These are phyloP conservation scores for Cydia splendana DNA, from an alignment of 1,140 invertebrate genomes.

Conservation along the genomic window DNA sequence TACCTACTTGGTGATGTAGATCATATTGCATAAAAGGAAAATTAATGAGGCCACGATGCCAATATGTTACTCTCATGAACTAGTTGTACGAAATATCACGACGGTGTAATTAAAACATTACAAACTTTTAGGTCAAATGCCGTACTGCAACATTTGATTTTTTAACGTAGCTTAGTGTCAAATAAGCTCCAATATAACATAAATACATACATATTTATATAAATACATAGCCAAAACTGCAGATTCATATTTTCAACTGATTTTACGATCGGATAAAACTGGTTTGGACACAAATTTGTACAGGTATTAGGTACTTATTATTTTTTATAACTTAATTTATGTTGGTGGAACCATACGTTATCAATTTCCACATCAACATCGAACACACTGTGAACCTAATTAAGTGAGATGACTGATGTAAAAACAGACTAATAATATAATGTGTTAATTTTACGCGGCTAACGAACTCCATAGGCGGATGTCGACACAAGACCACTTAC, in stretches of 20 bases:
- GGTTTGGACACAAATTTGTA: too few species aligned
- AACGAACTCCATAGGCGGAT: conserved; percentile 25
- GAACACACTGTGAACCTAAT: neutral
- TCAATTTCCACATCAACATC: neutral
- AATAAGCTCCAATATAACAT: too few species aligned
- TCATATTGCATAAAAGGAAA: conserved; percentile 11
- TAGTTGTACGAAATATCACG: neutral
- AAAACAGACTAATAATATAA: conserved; percentile 19
- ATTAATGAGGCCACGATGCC: neutral
- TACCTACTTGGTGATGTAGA: neutral
- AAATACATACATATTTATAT: too few species aligned
- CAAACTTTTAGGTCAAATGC: neutral
- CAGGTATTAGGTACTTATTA: too few species aligned
- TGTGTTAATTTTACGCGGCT: conserved; percentile 22
- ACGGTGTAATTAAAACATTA: conserved; percentile 8
- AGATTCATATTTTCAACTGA: too few species aligned
- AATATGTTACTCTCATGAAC: neutral
- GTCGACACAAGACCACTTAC: neutral
- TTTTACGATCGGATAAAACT: too few species aligned
- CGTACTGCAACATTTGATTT: neutral
- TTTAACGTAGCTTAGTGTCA: too few species aligned
- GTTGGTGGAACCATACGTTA: neutral
- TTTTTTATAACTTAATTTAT: too few species aligned
- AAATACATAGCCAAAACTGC: too few species aligned
- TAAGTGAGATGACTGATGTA: conserved; percentile 3